These are phyloP conservation scores for Dascyllus trimaculatus DNA, from an alignment of 2,113 vertebrate genomes.

Conservation along the genomic window DNA sequence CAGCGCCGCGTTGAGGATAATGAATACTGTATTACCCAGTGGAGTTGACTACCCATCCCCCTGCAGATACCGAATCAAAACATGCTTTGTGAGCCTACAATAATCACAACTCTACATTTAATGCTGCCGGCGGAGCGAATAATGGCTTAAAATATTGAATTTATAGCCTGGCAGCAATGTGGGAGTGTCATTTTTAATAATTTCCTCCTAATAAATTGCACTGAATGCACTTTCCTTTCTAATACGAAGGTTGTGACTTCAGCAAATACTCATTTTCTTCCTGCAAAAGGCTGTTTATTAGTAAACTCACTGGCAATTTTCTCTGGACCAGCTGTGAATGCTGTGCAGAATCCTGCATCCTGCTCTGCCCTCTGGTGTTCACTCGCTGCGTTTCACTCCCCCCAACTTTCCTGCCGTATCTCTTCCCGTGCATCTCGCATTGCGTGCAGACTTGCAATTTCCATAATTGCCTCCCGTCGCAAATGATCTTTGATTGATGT, in stretches of 20 bases:
- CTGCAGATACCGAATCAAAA: conserved; percentile 27
- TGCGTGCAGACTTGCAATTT: neutral
- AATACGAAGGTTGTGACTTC: conserved; percentile 19
- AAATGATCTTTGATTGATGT: conserved; percentile 34
- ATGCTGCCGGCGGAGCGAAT: neutral
- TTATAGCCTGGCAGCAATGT: neutral
- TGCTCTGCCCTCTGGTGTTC: conserved; percentile 68
- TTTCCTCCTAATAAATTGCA: neutral
- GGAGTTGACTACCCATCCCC: conserved; percentile 31
- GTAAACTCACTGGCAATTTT: conserved; percentile 13
- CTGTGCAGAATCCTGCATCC: neutral
- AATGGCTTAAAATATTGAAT: neutral
- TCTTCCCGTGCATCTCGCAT: neutral
- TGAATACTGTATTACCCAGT: conserved; percentile 72
- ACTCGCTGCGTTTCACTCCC: neutral
- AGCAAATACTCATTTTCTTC: conserved; percentile 10
- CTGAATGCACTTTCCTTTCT: neutral
- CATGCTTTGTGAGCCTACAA: conserved; percentile 7
- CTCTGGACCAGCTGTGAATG: neutral
- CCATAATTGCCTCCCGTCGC: neutral
- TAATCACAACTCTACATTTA: conserved; percentile 29
- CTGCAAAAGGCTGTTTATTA: conserved; percentile 18
- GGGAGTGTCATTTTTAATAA: conserved; percentile 2
- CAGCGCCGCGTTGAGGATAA: conserved; percentile 16
- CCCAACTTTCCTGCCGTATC: neutral